Conservation (phyloP, 2,797 vertebrate species). For the Poliocrania exsul region DNA sequence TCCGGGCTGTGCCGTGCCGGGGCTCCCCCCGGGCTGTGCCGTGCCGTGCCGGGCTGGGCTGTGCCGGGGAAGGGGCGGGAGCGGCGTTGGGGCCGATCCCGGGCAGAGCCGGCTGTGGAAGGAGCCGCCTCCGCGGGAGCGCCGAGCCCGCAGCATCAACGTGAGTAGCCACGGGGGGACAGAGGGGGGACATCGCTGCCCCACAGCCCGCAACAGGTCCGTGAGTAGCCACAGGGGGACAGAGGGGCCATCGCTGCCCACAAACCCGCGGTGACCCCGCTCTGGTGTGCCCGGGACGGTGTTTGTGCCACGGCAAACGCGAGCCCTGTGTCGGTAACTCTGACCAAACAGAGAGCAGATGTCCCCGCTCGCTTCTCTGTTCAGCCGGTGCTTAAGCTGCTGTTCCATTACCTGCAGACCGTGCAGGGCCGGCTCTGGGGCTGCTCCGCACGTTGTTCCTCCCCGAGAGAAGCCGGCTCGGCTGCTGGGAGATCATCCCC, state of each 20-base stretch:
- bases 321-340: rapidly evolving
- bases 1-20: too few species aligned
- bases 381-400: not conserved
- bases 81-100: not conserved
- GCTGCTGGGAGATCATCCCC: not conserved
- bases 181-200: too few species aligned
- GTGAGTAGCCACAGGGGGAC: not conserved
- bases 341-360: not conserved
- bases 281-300: not conserved
- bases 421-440: not conserved
- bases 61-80: not conserved
- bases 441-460: not conserved
- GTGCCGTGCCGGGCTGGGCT: too few species aligned
- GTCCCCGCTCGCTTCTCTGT: not conserved
- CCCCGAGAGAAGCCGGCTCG: not conserved
- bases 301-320: not conserved
- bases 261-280: not conserved
- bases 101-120: not conserved
- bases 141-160: not conserved
- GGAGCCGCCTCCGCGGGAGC: not conserved
- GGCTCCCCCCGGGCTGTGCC: too few species aligned
- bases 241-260: too few species aligned
- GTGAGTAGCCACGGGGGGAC: not conserved
- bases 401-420: not conserved
- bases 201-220: not conserved